These are phyloP conservation scores for Oscheius onirici DNA, from an alignment of 2,888 invertebrate genomes.

Conservation along the genomic window DNA sequence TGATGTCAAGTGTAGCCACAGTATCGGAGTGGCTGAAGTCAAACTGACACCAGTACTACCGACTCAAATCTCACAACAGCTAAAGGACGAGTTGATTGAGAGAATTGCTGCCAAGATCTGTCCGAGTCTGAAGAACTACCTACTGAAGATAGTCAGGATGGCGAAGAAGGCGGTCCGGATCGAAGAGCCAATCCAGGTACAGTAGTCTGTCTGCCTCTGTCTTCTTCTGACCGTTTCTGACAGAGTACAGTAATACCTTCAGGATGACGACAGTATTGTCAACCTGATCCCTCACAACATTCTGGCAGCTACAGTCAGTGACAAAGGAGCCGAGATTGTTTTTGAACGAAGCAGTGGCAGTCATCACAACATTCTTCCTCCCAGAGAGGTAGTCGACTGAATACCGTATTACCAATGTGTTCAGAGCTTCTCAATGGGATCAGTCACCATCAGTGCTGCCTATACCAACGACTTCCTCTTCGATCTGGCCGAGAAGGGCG, in stretches of 20 bases:
- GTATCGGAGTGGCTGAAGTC: constrained; percentile 29
- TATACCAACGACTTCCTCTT: constrained; percentile 26
- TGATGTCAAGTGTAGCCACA: constrained; percentile 22
- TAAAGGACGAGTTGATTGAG: constrained; percentile 29
- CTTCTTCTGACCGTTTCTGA: not conserved
- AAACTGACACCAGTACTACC: constrained; percentile 22
- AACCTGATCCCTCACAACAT: constrained; percentile 17
- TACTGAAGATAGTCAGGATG: not conserved
- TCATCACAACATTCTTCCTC: constrained; percentile 2
- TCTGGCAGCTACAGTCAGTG: not conserved
- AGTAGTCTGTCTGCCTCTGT: not conserved
- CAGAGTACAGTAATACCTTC: not conserved
- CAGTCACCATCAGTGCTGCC: constrained; percentile 9
- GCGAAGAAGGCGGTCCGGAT: constrained; percentile 22
- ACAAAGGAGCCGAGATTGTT: constrained; percentile 14
- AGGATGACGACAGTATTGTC: constrained; percentile 6
- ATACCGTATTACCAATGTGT: not conserved
- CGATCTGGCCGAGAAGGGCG: constrained; percentile 28
- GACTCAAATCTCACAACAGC: constrained; percentile 11
- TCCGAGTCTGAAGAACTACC: constrained; percentile 14
- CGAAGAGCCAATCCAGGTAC: constrained; percentile 8
- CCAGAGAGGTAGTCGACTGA: constrained; percentile 23
- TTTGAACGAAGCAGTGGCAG: constrained; percentile 3
- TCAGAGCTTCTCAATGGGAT: constrained; percentile 17
- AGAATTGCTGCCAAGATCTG: constrained; percentile 22